Conservation (phyloP, 92 coral and sea anemone genomes). For the Parazoanthus darwini region DNA sequence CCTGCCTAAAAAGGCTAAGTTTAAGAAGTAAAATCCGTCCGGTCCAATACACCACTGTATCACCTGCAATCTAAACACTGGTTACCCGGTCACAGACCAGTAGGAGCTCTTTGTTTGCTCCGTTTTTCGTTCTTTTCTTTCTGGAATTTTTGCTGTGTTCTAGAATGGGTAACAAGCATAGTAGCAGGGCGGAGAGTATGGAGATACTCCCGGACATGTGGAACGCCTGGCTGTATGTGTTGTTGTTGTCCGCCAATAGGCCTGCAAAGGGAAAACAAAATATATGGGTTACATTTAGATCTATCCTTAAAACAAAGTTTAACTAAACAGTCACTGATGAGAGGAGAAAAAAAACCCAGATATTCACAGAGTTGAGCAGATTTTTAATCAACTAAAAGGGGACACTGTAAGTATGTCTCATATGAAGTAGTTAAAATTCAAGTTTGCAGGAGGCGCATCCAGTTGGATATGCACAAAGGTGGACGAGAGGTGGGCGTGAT, state of each 20-base stretch:
- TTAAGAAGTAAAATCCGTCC: too few relatives aligned
- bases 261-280: constrained; percentile 6
- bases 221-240: constrained; percentile 32
- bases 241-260: constrained; percentile 26
- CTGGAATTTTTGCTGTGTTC: not conserved
- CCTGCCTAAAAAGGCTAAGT: too few relatives aligned
- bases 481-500: too few relatives aligned
- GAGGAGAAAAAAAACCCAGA: too few relatives aligned
- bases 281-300: not conserved
- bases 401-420: too few relatives aligned
- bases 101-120: not conserved
- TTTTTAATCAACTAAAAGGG: too few relatives aligned
- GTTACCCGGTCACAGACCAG: constrained; percentile 21
- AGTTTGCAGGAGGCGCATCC: too few relatives aligned
- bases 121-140: not conserved
- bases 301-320: not conserved
- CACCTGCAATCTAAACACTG: constrained; percentile 11
- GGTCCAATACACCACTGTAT: too few relatives aligned
- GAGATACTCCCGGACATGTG: constrained; percentile 36
- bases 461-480: too few relatives aligned
- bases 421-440: too few relatives aligned
- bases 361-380: too few relatives aligned
- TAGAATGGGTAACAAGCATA: constrained; percentile 23
- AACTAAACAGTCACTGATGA: too few relatives aligned
- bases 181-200: constrained; percentile 19